phyloP scores from a whole-genome alignment of 2,113 vertebrate species.

The Prolemur simus region DNA sequence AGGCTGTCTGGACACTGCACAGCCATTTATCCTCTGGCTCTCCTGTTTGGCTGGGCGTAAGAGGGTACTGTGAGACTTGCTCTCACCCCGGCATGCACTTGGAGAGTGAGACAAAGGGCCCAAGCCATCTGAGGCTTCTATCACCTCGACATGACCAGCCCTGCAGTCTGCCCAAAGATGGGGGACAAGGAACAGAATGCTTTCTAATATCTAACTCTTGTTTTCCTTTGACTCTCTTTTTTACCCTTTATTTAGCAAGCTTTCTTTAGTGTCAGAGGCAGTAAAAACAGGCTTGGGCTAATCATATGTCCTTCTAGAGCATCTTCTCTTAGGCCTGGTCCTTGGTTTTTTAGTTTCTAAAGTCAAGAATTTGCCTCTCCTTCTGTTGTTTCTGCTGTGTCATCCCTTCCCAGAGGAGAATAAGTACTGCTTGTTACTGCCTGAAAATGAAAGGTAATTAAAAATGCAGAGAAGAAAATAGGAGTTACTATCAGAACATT shows the following conservation, averaged over 20 bases:
- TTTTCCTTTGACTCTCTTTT: neutral
- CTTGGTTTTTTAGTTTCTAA: neutral
- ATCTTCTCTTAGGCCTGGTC: neutral
- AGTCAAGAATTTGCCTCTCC: neutral
- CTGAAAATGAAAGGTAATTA: neutral
- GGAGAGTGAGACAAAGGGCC: neutral
- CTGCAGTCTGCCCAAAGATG: neutral
- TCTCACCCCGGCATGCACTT: neutral
- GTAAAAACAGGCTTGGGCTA: neutral
- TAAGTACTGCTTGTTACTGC: neutral
- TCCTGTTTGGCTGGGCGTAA: neutral
- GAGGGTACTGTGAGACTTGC: neutral
- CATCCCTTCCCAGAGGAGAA: neutral
- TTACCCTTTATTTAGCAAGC: neutral
- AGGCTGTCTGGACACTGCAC: neutral
- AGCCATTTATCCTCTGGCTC: neutral
- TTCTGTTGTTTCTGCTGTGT: neutral
- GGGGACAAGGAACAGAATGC: too few species aligned
- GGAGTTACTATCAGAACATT: neutral
- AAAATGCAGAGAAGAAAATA: neutral
- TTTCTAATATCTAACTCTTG: neutral
- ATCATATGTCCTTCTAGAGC: neutral
- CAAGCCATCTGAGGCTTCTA: neutral
- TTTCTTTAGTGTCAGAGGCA: neutral
- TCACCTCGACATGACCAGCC: neutral